Evolutionary conservation across 2,888 invertebrate genomes (phyloP).

Genomic region (Macaria notata): DNA sequence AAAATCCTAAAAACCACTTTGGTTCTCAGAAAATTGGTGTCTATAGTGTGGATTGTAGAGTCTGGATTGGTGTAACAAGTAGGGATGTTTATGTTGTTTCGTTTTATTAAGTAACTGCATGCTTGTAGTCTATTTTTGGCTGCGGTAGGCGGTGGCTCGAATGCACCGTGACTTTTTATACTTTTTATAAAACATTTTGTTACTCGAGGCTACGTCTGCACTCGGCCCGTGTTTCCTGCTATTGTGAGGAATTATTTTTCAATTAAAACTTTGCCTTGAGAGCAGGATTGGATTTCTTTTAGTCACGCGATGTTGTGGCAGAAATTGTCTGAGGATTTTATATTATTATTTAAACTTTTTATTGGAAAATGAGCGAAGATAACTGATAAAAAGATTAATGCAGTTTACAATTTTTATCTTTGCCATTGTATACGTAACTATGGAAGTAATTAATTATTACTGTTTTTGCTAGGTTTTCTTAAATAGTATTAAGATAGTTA

Average conservation of each 20-base stretch:
- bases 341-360: not conserved
- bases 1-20: constrained; percentile 26
- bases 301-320: constrained; percentile 10
- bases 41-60: not conserved
- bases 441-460: no score
- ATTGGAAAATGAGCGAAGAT: no score
- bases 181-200: constrained; percentile 65
- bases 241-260: constrained; percentile 64
- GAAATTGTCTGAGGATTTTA: not conserved
- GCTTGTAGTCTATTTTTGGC: constrained; percentile 70
- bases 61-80: not conserved
- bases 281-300: constrained; percentile 13
- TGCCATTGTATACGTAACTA: no score
- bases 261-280: constrained; percentile 47
- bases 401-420: no score
- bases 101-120: constrained; percentile 3
- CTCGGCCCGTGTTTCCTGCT: constrained; percentile 74
- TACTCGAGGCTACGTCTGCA: constrained; percentile 63
- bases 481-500: no score
- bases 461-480: no score
- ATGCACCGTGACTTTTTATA: constrained; percentile 66
- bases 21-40: not conserved
- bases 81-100: constrained; percentile 13
- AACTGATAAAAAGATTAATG: no score
- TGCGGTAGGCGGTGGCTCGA: constrained; percentile 80